Evolutionary conservation across 2,888 invertebrate species (phyloP), one percentile per base, ranked within the genome.

Genomic region (Pterostichus niger): DNA sequence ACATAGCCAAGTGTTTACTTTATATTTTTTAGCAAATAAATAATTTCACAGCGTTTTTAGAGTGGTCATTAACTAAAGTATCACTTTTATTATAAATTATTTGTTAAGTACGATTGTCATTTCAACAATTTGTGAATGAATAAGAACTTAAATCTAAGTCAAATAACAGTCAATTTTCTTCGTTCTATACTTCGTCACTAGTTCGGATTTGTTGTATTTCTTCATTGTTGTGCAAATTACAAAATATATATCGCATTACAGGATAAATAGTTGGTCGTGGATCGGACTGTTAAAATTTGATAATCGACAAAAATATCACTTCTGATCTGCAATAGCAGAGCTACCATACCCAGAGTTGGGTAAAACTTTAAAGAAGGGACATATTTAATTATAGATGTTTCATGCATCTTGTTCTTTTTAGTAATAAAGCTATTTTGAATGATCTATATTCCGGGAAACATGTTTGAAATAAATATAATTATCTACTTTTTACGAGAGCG

Each of bases 61-160:
- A 40, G 64, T 64, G 64, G 64, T 64, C 64, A 61, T 61, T 61
- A 33, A 11, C 64, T 64, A 64, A 64, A 9, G 59, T 24, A 64
- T 64, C 64, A 64, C 64, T 64, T 64, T 31, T 24, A 54, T 10
- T 31, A 59, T 59, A 59, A 59, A 64, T 40, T 33, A 64, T 7
- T 64, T 64, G 64, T 64, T 64, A 64, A 40, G 31, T 52, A 52
- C 52, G 11, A 52, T 52, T 52, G 52, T 13, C 6, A 52, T 52
- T 9, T 52, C n/a, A n/a, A 52, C 52, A 52, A 52, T 52, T 52
- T 35, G 13, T 31, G 31, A 35, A 31, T 33, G 33, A 13, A 13
- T 64, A 64, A 35, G 64, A 64, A 64, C 64, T 64, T 64, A 64
- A 13, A 64, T 7, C 64, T 64, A 64, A 64, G 9, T 64, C 64